These are phyloP conservation scores for Rotaria socialis DNA, from an alignment of 2,888 invertebrate genomes.

Conservation along the genomic window DNA sequence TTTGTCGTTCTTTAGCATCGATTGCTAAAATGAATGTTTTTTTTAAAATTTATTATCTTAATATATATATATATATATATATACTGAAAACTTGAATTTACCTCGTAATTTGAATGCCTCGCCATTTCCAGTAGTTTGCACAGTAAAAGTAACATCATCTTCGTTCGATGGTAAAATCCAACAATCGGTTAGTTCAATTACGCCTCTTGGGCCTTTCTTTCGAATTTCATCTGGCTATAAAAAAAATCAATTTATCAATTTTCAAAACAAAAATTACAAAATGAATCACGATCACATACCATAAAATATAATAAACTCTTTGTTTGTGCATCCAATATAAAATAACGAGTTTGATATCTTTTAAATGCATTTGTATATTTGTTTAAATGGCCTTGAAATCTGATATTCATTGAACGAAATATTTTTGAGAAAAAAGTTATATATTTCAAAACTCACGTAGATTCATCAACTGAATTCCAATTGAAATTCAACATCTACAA, in stretches of 20 bases:
- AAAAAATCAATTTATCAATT: background rate
- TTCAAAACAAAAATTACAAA: too few relatives aligned
- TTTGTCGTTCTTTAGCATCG: background rate
- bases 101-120: background rate
- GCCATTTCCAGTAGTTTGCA: background rate
- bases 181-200: slow-evolving; percentile 18
- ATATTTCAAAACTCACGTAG: background rate
- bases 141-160: slow-evolving; percentile 30
- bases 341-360: slow-evolving; percentile 17
- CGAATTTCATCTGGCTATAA: slow-evolving; percentile 15
- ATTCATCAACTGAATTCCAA: slow-evolving; percentile 29
- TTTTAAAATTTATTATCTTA: too few relatives aligned
- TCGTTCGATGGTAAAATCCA: slow-evolving; percentile 11
- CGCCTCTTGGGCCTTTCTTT: background rate
- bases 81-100: background rate
- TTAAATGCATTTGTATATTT: slow-evolving; percentile 33
- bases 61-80: background rate
- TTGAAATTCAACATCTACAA: slow-evolving; percentile 13
- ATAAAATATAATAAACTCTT: slow-evolving; percentile 12
- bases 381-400: background rate
- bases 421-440: background rate
- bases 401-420: background rate
- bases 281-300: background rate
- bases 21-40: background rate
- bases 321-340: background rate